Base-by-base conservation (phyloP, 2,113 vertebrate species). In the Vombatus ursinus region DNA sequence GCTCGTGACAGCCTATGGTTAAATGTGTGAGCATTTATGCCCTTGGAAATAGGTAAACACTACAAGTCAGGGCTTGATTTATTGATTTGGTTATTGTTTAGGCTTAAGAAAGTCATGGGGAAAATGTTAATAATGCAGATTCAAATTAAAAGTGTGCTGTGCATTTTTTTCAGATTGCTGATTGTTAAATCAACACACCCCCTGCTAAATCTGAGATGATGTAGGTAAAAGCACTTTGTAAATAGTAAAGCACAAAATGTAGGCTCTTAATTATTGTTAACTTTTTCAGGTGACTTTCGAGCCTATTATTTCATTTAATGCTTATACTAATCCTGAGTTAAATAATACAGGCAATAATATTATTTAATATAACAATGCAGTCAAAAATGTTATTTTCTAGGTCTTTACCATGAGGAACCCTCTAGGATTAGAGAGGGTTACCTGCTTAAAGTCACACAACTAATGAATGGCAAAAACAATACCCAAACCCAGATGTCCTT, bases 401-500 rank as follows among this genome's bases (percentile, higher is more conserved):
- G 68, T 77, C 68, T 77, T 22, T n/a, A 77, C 16, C 68, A 77
- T n/a, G 37, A 77, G 31, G 16, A 77, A n/a, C 25, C 16, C 14
- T 77, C 68, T 22, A 14, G 9, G 0, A 0, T 14, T 5, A 26
- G 16, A 10, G 12, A 23, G 0, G 57, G 1, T 52, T 24, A 77
- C 49, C 51, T 54, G 28, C 4, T 50, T 37, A 61, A 37, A 31
- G 93, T 26, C 54, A 25, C 26, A 52, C 12, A 44, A 16, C 2
- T 89, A 95, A 44, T 89, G 0, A 10, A 89, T 54, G 16, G 50
- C 77, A 95, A 24, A 95, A 28, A 10, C 16, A 91, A 19, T 52
- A 52, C 84, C 37, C 7, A 37, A 49, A 4, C 19, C 23, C 90
- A 53, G 49, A 2, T 1, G 68, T 12, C 12, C 7, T n/a, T n/a